These are phyloP conservation scores for Sebastes variabilis DNA, from an alignment of 2,797 vertebrate species.

Conservation along the genomic window DNA sequence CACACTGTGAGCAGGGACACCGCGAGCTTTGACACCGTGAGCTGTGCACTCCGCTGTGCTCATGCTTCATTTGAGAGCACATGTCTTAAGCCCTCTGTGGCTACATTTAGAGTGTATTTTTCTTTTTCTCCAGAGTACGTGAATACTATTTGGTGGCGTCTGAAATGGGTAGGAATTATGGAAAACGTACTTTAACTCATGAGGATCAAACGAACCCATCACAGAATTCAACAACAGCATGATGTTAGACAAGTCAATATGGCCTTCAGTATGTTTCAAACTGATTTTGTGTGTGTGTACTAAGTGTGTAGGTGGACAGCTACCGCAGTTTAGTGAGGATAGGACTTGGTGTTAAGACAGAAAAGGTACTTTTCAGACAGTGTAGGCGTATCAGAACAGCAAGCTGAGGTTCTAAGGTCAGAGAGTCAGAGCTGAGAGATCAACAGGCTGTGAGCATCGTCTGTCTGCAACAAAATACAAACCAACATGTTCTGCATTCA, in stretches of 20 bases:
- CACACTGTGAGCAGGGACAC: too few species aligned
- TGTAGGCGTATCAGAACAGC: slow-evolving; percentile 54
- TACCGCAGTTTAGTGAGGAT: slow-evolving; percentile 47
- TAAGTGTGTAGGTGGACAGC: slow-evolving; percentile 35
- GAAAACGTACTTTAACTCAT: not conserved
- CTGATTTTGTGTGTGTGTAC: not conserved
- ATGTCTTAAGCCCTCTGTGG: not conserved
- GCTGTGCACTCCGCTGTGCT: too few species aligned
- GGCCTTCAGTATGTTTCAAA: slow-evolving; percentile 18
- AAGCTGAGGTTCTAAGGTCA: slow-evolving; percentile 62
- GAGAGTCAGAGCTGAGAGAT: slow-evolving; percentile 49
- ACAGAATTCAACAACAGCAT: not conserved
- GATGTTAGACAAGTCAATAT: slow-evolving; percentile 12
- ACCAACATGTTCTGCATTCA: slow-evolving; percentile 18
- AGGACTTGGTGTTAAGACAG: slow-evolving; percentile 77
- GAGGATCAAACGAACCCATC: slow-evolving; percentile 3
- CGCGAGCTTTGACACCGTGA: too few species aligned
- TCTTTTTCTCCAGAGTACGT: not conserved
- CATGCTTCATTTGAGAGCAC: too few species aligned
- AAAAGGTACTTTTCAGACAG: slow-evolving; percentile 67
- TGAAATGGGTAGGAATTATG: not conserved
- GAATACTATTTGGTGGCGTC: not conserved
- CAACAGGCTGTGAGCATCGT: slow-evolving; percentile 31
- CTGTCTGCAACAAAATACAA: slow-evolving; percentile 38
- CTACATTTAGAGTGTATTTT: not conserved